Conservation (phyloP, 2,888 invertebrate species). For the Dorcus hopei region DNA sequence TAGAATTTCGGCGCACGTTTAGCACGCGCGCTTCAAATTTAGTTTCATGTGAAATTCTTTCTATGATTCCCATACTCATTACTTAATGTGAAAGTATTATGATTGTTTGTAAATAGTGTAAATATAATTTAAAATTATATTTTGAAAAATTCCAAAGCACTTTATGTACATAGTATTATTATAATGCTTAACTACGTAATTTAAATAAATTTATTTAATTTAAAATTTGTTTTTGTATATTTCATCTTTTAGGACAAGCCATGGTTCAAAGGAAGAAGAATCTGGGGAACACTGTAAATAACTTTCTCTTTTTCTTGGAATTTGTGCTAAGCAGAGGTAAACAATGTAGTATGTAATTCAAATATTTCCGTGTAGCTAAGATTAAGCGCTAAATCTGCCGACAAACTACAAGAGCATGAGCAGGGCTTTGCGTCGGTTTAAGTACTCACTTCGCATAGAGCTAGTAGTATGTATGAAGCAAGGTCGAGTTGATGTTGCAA, state of each 20-base stretch:
- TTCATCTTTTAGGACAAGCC: neutral
- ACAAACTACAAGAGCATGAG: too few relatives aligned
- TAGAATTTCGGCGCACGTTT: neutral
- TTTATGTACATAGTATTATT: slow-evolving; percentile 36
- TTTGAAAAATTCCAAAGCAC: slow-evolving; percentile 48
- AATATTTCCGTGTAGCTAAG: too few relatives aligned
- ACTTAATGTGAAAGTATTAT: slow-evolving; percentile 4
- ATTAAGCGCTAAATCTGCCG: too few relatives aligned
- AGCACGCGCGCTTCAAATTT: too few relatives aligned
- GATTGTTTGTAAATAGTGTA: slow-evolving; percentile 28
- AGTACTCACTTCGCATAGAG: too few relatives aligned
- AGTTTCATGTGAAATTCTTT: neutral
- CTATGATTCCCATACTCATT: slow-evolving; percentile 30
- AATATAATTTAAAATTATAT: slow-evolving; percentile 43
- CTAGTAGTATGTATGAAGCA: too few relatives aligned
- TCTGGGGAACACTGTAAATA: neutral
- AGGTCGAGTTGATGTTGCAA: too few relatives aligned
- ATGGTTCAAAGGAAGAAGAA: neutral
- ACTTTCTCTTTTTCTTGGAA: too few relatives aligned
- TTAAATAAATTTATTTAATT: slow-evolving; percentile 46
- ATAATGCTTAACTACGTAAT: slow-evolving; percentile 45
- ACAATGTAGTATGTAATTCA: too few relatives aligned
- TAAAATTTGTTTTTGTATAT: slow-evolving; percentile 14
- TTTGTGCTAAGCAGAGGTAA: too few relatives aligned
- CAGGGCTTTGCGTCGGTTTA: too few relatives aligned